Base-by-base conservation (phyloP, 2,797 vertebrate genomes). In the Ceryle rudis region DNA sequence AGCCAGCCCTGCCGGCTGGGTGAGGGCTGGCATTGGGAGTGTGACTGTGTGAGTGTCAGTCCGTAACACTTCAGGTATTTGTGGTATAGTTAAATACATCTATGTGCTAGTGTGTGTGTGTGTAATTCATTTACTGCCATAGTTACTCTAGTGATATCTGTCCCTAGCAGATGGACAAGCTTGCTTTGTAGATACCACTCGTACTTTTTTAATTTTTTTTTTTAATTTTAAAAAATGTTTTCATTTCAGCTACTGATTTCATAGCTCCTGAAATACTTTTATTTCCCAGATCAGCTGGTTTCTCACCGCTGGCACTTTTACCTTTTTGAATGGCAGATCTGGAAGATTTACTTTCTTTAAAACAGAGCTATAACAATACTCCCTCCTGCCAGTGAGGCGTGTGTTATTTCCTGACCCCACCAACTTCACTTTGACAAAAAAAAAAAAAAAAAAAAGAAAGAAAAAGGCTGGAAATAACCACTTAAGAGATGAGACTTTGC, bases 351-450 rank as follows among this genome's bases (percentile, higher is more conserved):
- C 73, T 85, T 73, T 79, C 23, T 90, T 67, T 64, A 54, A 84
- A 75, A 46, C 0, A 80, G 31, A 61, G 39, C 54, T 81, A 7
- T 46, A 33, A 52, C n/a, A 69, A 47, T n/a, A 19, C 52, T 52
- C 37, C 4, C n/a, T 90, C 66, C 87, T 89, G 93, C 83, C 89
- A 65, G 49, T 1, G n/a, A 81, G 52, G 69, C 28, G 16, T 58
- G 62, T 80, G 73, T 83, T 86, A 11, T 92, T 81, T 89, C 80
- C 66, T 81, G 81, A 94, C 72, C 92, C 82, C 85, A 46, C 52
- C 91, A 88, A 71, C 71, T 95, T 91, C 89, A 86, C 81, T 94
- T 49, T 41, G 52, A 75, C 60, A 14, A 52, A 22, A 77, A 73
- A 35, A 28, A 37, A 42, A 21, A 14, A 17, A 66, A 51, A 19